Conservation (phyloP, 2,797 vertebrate species). For the Nyctalus aviator region DNA sequence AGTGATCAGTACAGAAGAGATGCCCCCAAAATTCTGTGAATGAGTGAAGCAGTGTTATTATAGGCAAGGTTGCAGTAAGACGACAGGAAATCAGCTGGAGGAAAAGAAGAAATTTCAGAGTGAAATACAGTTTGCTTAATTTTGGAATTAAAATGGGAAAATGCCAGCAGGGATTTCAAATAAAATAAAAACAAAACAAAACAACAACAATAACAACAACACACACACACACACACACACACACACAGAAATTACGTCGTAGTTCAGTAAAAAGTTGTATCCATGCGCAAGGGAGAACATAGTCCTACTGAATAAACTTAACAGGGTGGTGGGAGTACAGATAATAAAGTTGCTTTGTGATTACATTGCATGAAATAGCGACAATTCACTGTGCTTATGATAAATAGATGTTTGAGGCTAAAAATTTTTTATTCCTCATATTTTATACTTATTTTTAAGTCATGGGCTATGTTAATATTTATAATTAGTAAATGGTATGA, state of each 20-base stretch:
- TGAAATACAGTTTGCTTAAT: background rate
- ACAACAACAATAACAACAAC: no score
- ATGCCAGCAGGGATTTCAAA: background rate
- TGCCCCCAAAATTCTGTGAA: background rate
- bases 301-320: background rate
- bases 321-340: background rate
- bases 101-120: background rate
- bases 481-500: background rate
- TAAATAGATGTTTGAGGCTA: background rate
- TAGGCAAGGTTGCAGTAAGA: background rate
- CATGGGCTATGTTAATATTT: background rate
- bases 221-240: no score
- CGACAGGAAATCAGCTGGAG: background rate
- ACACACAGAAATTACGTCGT: background rate
- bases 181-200: background rate
- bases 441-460: conserved; percentile 11
- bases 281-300: background rate
- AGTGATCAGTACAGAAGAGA: background rate
- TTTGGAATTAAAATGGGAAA: conserved; percentile 20
- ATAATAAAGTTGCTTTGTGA: background rate
- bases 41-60: background rate
- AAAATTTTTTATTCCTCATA: background rate
- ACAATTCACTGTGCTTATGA: background rate
- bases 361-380: background rate
- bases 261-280: background rate